phyloP scores from a whole-genome alignment of 2,113 vertebrate species.

The Phylloscopus trochiloides region DNA sequence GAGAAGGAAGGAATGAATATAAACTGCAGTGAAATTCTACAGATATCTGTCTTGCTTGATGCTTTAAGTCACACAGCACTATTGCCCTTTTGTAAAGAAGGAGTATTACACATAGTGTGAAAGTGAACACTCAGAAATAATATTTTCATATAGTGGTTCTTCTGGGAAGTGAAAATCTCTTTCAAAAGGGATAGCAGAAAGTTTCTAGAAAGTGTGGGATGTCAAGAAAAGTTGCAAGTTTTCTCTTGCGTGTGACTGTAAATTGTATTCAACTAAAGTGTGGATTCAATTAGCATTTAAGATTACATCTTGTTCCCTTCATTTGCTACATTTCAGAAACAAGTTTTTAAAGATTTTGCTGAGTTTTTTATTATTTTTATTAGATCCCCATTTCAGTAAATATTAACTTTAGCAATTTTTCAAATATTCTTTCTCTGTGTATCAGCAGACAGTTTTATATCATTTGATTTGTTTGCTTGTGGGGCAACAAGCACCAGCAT shows the following conservation, averaged over 20 bases:
- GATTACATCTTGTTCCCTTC: background rate
- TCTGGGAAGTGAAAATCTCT: background rate
- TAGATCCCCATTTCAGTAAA: background rate
- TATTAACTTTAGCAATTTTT: background rate
- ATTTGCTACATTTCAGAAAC: background rate
- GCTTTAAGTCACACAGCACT: background rate
- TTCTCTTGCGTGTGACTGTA: background rate
- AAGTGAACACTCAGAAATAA: background rate
- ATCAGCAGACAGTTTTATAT: background rate
- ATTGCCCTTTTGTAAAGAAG: background rate
- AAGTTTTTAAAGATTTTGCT: background rate
- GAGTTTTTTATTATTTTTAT: background rate
- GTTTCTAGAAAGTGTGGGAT: background rate
- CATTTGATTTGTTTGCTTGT: background rate
- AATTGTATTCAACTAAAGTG: background rate
- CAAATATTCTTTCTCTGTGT: background rate
- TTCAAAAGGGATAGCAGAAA: background rate
- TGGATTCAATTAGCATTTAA: background rate
- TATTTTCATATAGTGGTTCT: background rate
- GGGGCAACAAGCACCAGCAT: background rate
- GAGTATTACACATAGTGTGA: accelerated
- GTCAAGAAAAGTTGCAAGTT: background rate
- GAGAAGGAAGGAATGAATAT: background rate
- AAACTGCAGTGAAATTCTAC: background rate
- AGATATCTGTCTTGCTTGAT: background rate